phyloP scores from a whole-genome alignment of 2,113 vertebrate species.

The Gyps fulvus region DNA sequence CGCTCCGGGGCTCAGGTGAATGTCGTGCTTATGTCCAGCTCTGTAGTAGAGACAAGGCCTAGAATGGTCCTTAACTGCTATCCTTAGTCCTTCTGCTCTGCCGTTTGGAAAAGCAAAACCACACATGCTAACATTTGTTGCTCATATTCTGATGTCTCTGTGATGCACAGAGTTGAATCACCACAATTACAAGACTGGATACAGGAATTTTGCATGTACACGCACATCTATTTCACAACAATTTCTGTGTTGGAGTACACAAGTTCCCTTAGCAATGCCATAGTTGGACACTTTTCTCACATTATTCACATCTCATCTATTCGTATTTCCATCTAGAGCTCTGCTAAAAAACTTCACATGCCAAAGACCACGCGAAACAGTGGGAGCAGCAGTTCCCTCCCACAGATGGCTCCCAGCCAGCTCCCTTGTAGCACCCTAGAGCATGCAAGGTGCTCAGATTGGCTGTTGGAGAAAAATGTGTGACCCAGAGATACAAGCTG shows the following conservation, averaged over 20 bases:
- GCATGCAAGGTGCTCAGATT: neutral
- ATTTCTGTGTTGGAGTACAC: neutral
- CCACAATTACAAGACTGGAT: neutral
- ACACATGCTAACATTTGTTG: neutral
- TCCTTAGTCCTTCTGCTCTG: neutral
- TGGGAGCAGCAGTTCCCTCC: neutral
- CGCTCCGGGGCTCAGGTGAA: neutral
- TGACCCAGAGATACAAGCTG: neutral
- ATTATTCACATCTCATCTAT: neutral
- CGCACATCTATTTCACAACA: rapidly evolving
- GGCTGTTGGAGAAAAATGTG: neutral
- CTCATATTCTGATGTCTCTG: neutral
- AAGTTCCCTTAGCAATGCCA: neutral
- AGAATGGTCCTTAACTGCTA: neutral
- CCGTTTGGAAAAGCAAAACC: neutral
- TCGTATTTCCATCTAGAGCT: neutral
- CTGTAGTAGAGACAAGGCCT: neutral
- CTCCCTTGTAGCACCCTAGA: neutral
- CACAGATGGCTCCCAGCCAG: neutral
- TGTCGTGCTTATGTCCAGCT: neutral
- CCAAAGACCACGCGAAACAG: neutral
- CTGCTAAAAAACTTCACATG: neutral
- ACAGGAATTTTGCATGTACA: neutral
- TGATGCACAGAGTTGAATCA: rapidly evolving
- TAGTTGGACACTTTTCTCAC: neutral